Evolutionary conservation across 2,888 invertebrate genomes (phyloP).

Genomic region (Itoplectis maculator): DNA sequence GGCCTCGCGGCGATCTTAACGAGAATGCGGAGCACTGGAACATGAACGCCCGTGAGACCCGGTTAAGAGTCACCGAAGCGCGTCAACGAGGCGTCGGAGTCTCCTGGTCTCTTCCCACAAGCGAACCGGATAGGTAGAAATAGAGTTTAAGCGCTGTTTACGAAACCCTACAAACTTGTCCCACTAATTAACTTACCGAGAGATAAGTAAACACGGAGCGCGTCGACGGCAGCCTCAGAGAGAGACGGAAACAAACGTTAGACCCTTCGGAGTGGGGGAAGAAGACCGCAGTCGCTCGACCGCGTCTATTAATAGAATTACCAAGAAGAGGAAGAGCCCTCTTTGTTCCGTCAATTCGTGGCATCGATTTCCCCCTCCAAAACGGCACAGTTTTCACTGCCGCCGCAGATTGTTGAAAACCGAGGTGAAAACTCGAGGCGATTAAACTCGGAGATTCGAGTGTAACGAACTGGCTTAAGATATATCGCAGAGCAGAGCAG

Average conservation of each 20-base stretch:
- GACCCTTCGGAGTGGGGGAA: too few relatives aligned
- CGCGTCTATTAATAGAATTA: conserved; percentile 26
- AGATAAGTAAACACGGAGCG: conserved; percentile 27
- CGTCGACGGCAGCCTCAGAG: neutral
- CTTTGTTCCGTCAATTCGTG: conserved; percentile 24
- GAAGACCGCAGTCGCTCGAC: too few relatives aligned
- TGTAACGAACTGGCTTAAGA: conserved; percentile 3
- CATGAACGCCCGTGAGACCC: conserved; percentile 15
- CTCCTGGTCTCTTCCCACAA: conserved; percentile 23
- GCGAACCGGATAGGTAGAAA: neutral
- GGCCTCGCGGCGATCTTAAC: conserved; percentile 3
- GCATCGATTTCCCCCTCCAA: conserved; percentile 1
- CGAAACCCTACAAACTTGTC: conserved; percentile 42
- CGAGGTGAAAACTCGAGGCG: too few relatives aligned
- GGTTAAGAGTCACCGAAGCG: conserved; percentile 32
- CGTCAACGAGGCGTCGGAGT: conserved; percentile 17
- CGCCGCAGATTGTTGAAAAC: too few relatives aligned
- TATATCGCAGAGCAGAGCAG: conserved; percentile 1
- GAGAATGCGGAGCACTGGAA: conserved; percentile 35
- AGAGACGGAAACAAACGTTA: neutral
- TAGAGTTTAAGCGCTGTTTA: neutral
- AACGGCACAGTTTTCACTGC: too few relatives aligned
- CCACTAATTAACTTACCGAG: conserved; percentile 44
- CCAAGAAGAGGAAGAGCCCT: conserved; percentile 9
- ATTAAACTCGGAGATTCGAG: neutral